These are phyloP conservation scores for Camponotus floridanus DNA, from an alignment of 1,140 invertebrate genomes.

Conservation along the genomic window DNA sequence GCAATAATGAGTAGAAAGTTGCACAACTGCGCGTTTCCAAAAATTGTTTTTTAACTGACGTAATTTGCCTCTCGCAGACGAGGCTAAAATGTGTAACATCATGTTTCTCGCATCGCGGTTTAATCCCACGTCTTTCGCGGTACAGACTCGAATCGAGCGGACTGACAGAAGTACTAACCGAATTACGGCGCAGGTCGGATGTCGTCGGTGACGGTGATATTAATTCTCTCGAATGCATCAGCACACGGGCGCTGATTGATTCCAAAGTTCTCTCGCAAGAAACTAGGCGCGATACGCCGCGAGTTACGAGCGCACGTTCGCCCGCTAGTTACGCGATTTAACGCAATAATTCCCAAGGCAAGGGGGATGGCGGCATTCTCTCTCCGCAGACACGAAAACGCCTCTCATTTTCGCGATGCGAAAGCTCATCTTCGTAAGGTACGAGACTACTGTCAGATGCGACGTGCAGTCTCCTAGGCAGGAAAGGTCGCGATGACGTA, in stretches of 20 bases:
- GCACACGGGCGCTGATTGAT: constrained; percentile 74
- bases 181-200: constrained; percentile 72
- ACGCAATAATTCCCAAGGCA: constrained; percentile 72
- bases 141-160: constrained; percentile 49
- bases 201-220: constrained; percentile 74
- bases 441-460: constrained; percentile 68
- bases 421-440: constrained; percentile 61
- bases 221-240: constrained; percentile 77
- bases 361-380: constrained; percentile 41
- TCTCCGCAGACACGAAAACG: constrained; percentile 68
- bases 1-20: constrained; percentile 9
- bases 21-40: not conserved
- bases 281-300: constrained; percentile 73
- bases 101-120: constrained; percentile 12
- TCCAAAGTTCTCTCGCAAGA: constrained; percentile 75
- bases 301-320: constrained; percentile 75
- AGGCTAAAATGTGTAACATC: constrained; percentile 3
- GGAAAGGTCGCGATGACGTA: constrained; percentile 68
- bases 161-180: constrained; percentile 66
- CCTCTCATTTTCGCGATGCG: constrained; percentile 70
- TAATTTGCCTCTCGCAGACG: not conserved
- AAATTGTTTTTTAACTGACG: not conserved
- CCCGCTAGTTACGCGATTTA: constrained; percentile 75
- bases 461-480: constrained; percentile 65
- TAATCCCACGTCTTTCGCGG: constrained; percentile 50